Conservation (phyloP, 2,113 vertebrate genomes). For the Chauna torquata region DNA sequence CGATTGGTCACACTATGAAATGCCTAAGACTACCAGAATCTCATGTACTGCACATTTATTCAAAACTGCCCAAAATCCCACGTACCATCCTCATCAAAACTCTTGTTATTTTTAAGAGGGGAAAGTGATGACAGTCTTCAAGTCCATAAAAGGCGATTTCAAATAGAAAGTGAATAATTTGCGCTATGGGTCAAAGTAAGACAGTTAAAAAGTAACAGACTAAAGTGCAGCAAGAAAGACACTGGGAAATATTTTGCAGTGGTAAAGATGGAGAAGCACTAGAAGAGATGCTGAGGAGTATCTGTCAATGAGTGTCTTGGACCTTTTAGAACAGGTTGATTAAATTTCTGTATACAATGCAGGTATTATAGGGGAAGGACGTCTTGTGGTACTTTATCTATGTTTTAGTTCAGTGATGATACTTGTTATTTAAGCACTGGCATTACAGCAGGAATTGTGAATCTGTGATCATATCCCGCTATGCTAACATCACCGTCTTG, state of each 20-base stretch:
- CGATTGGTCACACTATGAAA: neutral
- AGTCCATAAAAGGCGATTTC: neutral
- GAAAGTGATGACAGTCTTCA: neutral
- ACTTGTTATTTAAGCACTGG: neutral
- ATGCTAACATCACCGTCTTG: neutral
- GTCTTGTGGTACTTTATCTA: neutral
- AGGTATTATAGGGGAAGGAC: neutral
- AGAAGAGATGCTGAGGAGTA: neutral
- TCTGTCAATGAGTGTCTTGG: neutral
- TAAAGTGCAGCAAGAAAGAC: neutral
- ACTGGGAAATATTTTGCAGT: neutral
- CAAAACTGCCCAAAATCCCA: neutral
- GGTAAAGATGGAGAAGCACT: neutral
- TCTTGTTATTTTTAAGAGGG: neutral
- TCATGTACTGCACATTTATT: neutral
- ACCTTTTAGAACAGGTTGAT: neutral
- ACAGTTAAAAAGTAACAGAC: neutral
- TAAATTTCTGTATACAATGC: neutral
- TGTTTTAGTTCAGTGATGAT: neutral
- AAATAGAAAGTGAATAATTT: neutral
- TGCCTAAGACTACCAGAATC: neutral
- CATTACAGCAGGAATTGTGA: neutral
- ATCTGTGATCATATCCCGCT: neutral
- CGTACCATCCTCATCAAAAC: neutral
- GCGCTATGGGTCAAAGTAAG: neutral